Base-by-base conservation (phyloP, 2,797 vertebrate genomes). In the Aldrovandia affinis region DNA sequence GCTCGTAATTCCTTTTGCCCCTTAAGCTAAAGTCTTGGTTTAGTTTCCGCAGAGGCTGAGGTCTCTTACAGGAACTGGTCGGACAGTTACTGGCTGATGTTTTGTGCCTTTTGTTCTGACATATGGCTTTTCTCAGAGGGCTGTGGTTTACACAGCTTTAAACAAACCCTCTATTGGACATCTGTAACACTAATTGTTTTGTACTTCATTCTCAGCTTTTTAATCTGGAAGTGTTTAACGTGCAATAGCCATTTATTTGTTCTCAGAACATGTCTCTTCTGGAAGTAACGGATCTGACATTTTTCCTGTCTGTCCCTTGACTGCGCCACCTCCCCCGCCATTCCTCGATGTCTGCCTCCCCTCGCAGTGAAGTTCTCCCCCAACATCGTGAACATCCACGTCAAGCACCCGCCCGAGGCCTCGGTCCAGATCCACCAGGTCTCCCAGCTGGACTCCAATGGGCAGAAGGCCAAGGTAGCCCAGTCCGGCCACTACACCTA, bases 341-440 rank as follows among this genome's bases (percentile, higher is more conserved):
- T 28, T 15, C 36, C 84, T 89, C 82, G 89, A 33, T 87, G 0
- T 54, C 7, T 9, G 7, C 47, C 0, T 81, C 22, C 78, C 36
- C 68, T 89, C 92, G 82, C 90, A 98, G 97, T 96, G 91, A 96
- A 97, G 86, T 97, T 95, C 88, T 95, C 93, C 88, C 97, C 97
- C 89, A 96, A 96, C 92, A 93, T 98, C 78, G 98, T 99, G 89
- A 99, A 99, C 91, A 98, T 99, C 90, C 98, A 99, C 83, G 98
- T 99, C 90, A 98, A 99, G 88, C 98, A 99, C 89, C 98, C 98
- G 50, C 97, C 98, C 0, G 98, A 99, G 89, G 98, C 98, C 44
- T 98, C 98, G 0, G 97, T 99, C 82, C 97, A 99, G 93, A 97
- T 99, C 86, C 98, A 99, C 88, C 98, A 98, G 93, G 98, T 99